Base-by-base conservation (phyloP, 2,797 vertebrate species). In the Pachyuromys duprasi region DNA sequence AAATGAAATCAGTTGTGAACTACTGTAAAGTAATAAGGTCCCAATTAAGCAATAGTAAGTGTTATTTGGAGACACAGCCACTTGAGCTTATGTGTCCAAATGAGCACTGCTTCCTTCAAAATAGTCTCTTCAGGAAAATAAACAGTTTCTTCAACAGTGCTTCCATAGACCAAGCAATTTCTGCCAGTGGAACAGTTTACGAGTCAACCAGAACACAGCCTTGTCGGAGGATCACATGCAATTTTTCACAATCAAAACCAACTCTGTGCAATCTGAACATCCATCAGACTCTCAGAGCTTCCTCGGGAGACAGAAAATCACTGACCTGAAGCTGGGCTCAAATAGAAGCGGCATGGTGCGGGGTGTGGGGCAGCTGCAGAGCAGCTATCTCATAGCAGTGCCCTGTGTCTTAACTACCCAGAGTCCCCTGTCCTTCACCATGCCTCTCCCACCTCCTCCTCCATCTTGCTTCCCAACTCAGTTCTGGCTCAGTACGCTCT, bases 191-290 rank as follows among this genome's bases (percentile, higher is more conserved):
- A 92, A 45, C 26, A n/a, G 36, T 49, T 88, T 60, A 81, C 42
- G 20, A 88, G 86, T 81, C 42, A 86, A 96, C 45, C 69, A 95
- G 63, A 74, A 93, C 74, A 72, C 7, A 84, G 70, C 49, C 55
- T 39, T 26, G 53, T 7, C 2, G 36, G 67, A 93, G 12, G 65
- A 60, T 80, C 28, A 42, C 11, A 24, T 90, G 42, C 45, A 31
- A 91, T 95, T 92, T 94, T 94, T 67, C 78, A 90, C 60, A 79
- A 80, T 53, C 78, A 81, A 24, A 84, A 84, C 3, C 45, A 92
- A 62, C 39, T 75, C 14, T 8, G 70, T 26, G 74, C 26, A 12
- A 13, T 11, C 12, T 70, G 14, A 90, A 31, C 53, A 90, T 86
- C 42, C 24, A 13, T 81, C 49, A 65, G 20, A 49, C 33, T 90